Evolutionary conservation across 2,113 vertebrate genomes (phyloP), one percentile per base, ranked within the genome.

Genomic region (Centropus bengalensis): DNA sequence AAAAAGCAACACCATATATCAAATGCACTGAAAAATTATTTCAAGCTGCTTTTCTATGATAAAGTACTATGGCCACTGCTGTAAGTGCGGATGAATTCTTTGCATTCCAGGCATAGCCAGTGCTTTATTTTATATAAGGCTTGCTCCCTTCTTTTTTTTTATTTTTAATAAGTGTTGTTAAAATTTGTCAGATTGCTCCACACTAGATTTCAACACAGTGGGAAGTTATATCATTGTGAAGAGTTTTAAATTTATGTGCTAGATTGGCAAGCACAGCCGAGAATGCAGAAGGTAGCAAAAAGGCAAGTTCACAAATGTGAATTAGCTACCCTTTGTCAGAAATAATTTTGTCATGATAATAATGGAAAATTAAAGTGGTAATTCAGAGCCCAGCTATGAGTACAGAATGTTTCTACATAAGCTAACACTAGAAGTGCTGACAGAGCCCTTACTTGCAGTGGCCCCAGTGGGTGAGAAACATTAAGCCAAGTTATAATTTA

Each of bases 1-100:
- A 86, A 95, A 95, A 90, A 94, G 89, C 81, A 88, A 19, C 85
- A 44, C 86, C 84, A 45, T 91, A 74, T 63, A 87, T 96, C 91
- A 92, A 93, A 86, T 78, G 27, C 47, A 56, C 76, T 91, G 76
- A 70, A 78, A 94, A 93, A 77, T 94, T 91, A 90, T 92, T 96
- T 93, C 91, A 88, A 88, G 79, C 88, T 95, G 86, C 88, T 91
- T 93, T 93, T 33, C 78, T n/a, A 27, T 89, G 92, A 95, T 95
- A 91, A 94, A 96, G 88, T 70, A 55, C 69, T 93, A 68, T 40
- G 73, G 88, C 92, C 73, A 55, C 32, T 66, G 77, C 36, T 76
- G 7, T 51, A 84, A 92, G 74, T 82, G 63, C 71, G 82, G 89
- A 93, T 88, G 54, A 88, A 83, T 86, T 93, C 40, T 45, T 44